Evolutionary conservation across 2,797 vertebrate species (phyloP), one percentile per base, ranked within the genome.

Genomic region (Antrozous pallidus): DNA sequence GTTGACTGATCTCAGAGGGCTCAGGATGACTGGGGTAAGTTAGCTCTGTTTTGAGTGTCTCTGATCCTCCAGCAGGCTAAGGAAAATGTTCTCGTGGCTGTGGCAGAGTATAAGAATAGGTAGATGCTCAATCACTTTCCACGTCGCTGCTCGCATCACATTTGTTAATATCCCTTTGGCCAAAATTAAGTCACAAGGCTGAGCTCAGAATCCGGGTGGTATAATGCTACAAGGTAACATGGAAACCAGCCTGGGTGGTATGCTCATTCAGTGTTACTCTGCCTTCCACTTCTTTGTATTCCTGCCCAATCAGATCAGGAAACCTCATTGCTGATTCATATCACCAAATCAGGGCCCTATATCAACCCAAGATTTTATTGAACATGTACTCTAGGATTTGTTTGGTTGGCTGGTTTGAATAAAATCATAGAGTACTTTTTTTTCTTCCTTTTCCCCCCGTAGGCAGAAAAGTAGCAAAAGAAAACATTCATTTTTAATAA

Each of bases 401-500:
- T 4, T 93, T 49, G 36, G 13, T 91, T 77, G 33, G 40, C 74
- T 77, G 49, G 67, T 90, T 95, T 95, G 78, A 90, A 88, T 65
- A 36, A 28, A 93, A 82, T 88, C 70, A 2, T 63, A 87, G 49
- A 67, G 54, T 42, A 38, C 36, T 91, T 91, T 92, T 65, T 91
- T 93, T 90, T 42, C 33, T 77, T 81, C 74, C 77, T 93, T 92
- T 69, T 70, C 63, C 45, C 71, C 49, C 74, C 31, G 40, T 92
- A 47, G 54, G 56, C 47, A 77, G 54, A 90, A 90, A 96, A 85
- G 67, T 95, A 91, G 56, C 67, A 91, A 87, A 86, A 86, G 31
- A 96, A 95, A 95, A 83, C 40, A 75, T 85, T 92, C 47, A 82
- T 86, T 96, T 96, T 96, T 95, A 94, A 86, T 85, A 95, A 95